These are phyloP conservation scores for Xestia sexstrigata DNA, from an alignment of 2,888 invertebrate species.

Conservation along the genomic window DNA sequence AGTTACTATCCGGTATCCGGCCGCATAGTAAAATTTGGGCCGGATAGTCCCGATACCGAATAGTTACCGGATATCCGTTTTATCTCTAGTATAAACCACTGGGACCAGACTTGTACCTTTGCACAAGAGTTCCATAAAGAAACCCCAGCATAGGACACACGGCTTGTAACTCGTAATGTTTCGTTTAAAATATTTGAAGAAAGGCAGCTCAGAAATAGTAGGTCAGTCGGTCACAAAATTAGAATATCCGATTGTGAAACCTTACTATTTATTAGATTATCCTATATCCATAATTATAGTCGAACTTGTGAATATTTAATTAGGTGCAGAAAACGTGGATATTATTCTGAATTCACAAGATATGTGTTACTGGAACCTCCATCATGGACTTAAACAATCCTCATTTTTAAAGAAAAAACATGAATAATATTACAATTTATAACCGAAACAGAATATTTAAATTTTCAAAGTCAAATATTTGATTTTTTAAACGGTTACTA, in stretches of 20 bases:
- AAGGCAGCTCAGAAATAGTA: slow-evolving; percentile 16
- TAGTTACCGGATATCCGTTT: too few relatives aligned
- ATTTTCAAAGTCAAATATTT: not conserved
- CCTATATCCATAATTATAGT: not conserved
- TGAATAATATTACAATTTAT: not conserved
- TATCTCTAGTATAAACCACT: too few relatives aligned
- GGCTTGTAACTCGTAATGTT: not conserved
- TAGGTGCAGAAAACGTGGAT: not conserved
- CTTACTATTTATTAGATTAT: slow-evolving; percentile 31
- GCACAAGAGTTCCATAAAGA: not conserved
- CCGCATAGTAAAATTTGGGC: too few relatives aligned
- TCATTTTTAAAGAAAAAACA: not conserved
- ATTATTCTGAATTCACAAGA: not conserved
- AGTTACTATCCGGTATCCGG: too few relatives aligned
- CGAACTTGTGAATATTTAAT: not conserved
- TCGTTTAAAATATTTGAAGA: not conserved
- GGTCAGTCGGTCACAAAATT: slow-evolving; percentile 36
- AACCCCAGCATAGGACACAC: not conserved
- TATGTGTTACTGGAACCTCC: not conserved
- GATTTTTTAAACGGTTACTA: not conserved
- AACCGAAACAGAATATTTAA: not conserved
- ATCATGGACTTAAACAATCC: not conserved
- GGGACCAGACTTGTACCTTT: not conserved
- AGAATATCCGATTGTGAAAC: slow-evolving; percentile 38
- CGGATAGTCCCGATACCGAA: too few relatives aligned